Percentiles rank a stretch among this genome's conserved stretches.
phyloP scores from a whole-genome alignment of 2,888 invertebrate species.

The Lepidochrysops patricia region DNA sequence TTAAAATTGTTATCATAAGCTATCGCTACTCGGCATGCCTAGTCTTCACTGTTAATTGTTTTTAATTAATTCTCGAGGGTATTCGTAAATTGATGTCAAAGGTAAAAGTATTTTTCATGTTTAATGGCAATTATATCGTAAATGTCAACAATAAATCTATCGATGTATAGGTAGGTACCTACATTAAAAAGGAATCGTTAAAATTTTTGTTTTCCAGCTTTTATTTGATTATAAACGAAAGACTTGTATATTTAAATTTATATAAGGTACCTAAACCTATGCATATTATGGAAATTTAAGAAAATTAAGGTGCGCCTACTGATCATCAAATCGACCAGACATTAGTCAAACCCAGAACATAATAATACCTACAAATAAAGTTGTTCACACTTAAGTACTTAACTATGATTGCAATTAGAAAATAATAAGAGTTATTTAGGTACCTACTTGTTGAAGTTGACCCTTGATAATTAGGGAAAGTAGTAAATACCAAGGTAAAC shows the following conservation, averaged over 20 bases:
- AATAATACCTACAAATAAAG: not conserved
- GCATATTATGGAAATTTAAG: not conserved
- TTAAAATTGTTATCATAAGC: not conserved
- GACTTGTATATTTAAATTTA: not conserved
- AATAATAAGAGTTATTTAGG: too few relatives aligned
- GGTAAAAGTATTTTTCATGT: not conserved
- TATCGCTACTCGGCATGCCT: not conserved
- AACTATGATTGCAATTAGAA: not conserved
- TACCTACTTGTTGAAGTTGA: too few relatives aligned
- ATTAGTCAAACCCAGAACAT: not conserved
- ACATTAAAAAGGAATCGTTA: not conserved
- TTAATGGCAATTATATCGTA: not conserved
- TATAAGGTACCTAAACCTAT: too few relatives aligned
- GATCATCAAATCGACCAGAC: too few relatives aligned
- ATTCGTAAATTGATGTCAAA: not conserved
- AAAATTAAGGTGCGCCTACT: not conserved
- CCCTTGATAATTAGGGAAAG: too few relatives aligned
- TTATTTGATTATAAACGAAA: not conserved
- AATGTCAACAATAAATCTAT: conserved; percentile 6
- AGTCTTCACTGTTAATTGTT: not conserved
- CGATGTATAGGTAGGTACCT: not conserved
- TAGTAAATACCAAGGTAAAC: too few relatives aligned
- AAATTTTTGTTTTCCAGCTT: not conserved
- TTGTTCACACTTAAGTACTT: not conserved
- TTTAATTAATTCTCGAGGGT: not conserved